phyloP scores from a whole-genome alignment of 2,888 invertebrate species.

The Sceliomorpha sp. region DNA sequence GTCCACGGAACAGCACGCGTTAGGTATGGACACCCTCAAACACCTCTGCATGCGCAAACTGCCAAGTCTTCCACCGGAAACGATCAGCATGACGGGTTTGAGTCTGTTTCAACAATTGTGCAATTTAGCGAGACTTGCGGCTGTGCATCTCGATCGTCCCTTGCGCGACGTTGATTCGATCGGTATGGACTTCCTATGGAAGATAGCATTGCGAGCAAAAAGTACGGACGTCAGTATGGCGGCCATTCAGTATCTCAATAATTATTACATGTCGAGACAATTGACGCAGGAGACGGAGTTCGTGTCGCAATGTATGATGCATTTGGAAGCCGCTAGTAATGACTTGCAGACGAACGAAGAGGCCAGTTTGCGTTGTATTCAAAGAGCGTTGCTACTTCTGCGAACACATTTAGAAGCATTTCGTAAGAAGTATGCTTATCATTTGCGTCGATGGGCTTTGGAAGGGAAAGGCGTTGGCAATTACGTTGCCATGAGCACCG shows the following conservation, averaged over 20 bases:
- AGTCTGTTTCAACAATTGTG: constrained; percentile 95
- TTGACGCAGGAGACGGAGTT: constrained; percentile 95
- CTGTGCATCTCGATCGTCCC: constrained; percentile 83
- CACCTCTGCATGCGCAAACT: constrained; percentile 94
- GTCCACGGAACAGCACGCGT: constrained; percentile 94
- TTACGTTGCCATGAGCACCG: constrained; percentile 86
- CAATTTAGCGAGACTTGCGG: constrained; percentile 90
- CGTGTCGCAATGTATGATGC: constrained; percentile 95
- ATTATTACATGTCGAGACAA: constrained; percentile 96
- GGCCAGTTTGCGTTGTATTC: constrained; percentile 92
- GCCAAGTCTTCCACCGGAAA: constrained; percentile 92
- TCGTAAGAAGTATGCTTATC: constrained; percentile 92
- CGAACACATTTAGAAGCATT: constrained; percentile 97
- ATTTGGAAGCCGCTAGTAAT: constrained; percentile 90
- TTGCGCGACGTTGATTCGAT: constrained; percentile 83
- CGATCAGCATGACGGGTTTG: constrained; percentile 94
- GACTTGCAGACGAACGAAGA: constrained; percentile 85
- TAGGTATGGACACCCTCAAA: constrained; percentile 92
- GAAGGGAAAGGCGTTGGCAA: constrained; percentile 89
- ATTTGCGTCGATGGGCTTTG: constrained; percentile 93
- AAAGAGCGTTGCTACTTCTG: constrained; percentile 91
- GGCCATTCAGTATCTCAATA: constrained; percentile 96
- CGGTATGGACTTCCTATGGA: constrained; percentile 97
- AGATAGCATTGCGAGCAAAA: constrained; percentile 93
- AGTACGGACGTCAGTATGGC: constrained; percentile 97